These are phyloP conservation scores for Lycia hirtaria DNA, from an alignment of 2,888 invertebrate species.

Conservation along the genomic window DNA sequence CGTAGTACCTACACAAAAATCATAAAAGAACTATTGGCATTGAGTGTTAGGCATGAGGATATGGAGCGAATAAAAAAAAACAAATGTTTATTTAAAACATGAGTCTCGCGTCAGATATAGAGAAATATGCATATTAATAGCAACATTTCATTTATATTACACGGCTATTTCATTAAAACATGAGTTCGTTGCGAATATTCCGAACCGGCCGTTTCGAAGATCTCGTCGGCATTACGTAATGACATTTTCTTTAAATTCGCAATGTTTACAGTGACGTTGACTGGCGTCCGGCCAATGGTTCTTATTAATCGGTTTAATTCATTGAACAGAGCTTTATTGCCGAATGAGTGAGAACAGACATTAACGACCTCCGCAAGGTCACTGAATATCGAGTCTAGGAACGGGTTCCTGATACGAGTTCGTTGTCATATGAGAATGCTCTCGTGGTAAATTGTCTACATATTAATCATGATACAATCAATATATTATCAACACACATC, in stretches of 20 bases:
- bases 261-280: slow-evolving; percentile 78
- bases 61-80: neutral
- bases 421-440: slow-evolving; percentile 9
- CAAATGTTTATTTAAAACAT: no score
- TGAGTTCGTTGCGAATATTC: slow-evolving; percentile 42
- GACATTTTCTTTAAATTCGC: slow-evolving; percentile 78
- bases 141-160: slow-evolving; percentile 9
- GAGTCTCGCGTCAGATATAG: no score
- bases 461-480: neutral
- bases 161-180: slow-evolving; percentile 23
- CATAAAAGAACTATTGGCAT: no score
- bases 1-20: no score
- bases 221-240: slow-evolving; percentile 66
- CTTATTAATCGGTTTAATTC: slow-evolving; percentile 82
- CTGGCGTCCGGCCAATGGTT: slow-evolving; percentile 77
- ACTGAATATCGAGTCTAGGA: slow-evolving; percentile 53
- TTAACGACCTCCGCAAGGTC: slow-evolving; percentile 78
- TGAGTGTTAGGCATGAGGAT: no score
- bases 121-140: no score
- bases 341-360: slow-evolving; percentile 70
- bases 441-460: neutral
- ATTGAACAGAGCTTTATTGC: slow-evolving; percentile 79
- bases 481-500: no score
- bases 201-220: slow-evolving; percentile 40
- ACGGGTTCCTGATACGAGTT: slow-evolving; percentile 42